Percentiles rank a stretch among this genome's conserved stretches.
Evolutionary conservation across 1,140 invertebrate species (phyloP).

Genomic region (Drosophila repletoides): DNA sequence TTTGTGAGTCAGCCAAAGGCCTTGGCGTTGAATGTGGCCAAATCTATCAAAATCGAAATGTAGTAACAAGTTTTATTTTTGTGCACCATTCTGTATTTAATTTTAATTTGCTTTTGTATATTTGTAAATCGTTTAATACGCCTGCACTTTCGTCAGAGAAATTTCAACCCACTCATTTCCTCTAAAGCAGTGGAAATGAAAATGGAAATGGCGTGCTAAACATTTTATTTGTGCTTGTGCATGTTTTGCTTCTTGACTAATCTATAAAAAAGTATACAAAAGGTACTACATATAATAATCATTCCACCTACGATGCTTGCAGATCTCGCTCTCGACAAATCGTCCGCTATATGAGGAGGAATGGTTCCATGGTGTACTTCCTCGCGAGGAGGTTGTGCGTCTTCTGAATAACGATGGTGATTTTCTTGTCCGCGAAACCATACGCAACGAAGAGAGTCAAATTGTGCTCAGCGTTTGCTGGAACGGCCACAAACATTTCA

Average conservation of each 20-base stretch:
- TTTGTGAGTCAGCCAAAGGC: slow-evolving; percentile 61
- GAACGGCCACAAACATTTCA: slow-evolving; percentile 98
- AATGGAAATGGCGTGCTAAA: slow-evolving; percentile 53
- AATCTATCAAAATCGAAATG: slow-evolving; percentile 19
- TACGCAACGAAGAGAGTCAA: slow-evolving; percentile 95
- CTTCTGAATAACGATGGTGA: slow-evolving; percentile 94
- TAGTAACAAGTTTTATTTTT: slow-evolving; percentile 52
- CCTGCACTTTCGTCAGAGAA: slow-evolving; percentile 51
- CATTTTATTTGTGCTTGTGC: slow-evolving; percentile 40
- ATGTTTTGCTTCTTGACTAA: slow-evolving; percentile 50
- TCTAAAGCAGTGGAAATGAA: slow-evolving; percentile 20
- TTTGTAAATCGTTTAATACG: slow-evolving; percentile 6
- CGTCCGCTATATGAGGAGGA: slow-evolving; percentile 92
- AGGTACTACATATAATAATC: slow-evolving; percentile 22
- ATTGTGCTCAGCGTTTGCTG: slow-evolving; percentile 97
- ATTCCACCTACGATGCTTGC: slow-evolving; percentile 19
- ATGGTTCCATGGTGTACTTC: slow-evolving; percentile 98
- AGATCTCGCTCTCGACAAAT: slow-evolving; percentile 82
- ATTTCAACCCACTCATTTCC: slow-evolving; percentile 64
- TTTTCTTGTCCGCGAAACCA: slow-evolving; percentile 96
- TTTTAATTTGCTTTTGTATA: slow-evolving; percentile 32
- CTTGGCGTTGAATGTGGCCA: slow-evolving; percentile 40
- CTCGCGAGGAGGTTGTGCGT: slow-evolving; percentile 96
- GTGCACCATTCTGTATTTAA: slow-evolving; percentile 16
- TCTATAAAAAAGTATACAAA: slow-evolving; percentile 1